Conservation (phyloP, 2,888 invertebrate genomes). For the Acleris holmiana region DNA sequence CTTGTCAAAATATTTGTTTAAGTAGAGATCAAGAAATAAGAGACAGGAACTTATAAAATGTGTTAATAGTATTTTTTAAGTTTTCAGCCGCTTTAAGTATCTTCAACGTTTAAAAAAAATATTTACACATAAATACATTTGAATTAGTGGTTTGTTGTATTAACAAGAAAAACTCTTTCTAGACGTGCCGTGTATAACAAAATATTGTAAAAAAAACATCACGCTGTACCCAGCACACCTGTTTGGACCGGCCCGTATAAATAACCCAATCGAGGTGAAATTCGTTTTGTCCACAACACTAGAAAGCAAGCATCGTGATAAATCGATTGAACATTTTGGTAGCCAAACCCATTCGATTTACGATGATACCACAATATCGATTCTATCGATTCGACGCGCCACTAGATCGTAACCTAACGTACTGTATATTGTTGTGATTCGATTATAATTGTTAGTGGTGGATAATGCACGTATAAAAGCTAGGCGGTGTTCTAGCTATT, state of each 20-base stretch:
- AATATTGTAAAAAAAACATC: constrained; percentile 41
- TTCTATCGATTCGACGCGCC: constrained; percentile 55
- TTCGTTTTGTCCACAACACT: constrained; percentile 70
- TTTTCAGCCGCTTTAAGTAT: too few species aligned
- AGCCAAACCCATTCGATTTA: constrained; percentile 66
- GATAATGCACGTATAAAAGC: constrained; percentile 13
- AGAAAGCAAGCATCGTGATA: constrained; percentile 59
- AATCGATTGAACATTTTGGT: constrained; percentile 57
- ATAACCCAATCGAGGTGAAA: constrained; percentile 75
- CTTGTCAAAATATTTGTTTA: too few species aligned
- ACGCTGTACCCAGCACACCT: constrained; percentile 69
- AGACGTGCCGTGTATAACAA: background rate
- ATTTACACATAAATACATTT: too few species aligned
- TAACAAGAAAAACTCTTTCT: too few species aligned
- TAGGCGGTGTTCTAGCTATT: constrained; percentile 16
- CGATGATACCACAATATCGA: constrained; percentile 46
- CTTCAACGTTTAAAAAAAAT: too few species aligned
- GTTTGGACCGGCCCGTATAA: constrained; percentile 65
- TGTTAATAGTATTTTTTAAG: too few species aligned
- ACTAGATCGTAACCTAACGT: constrained; percentile 45
- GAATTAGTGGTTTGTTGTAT: too few species aligned
- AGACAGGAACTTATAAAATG: too few species aligned
- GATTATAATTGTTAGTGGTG: constrained; percentile 33
- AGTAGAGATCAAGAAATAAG: too few species aligned
- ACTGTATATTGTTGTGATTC: constrained; percentile 29